Evolutionary conservation across 2,888 invertebrate species (phyloP).

Genomic region (Sesamia inferens): DNA sequence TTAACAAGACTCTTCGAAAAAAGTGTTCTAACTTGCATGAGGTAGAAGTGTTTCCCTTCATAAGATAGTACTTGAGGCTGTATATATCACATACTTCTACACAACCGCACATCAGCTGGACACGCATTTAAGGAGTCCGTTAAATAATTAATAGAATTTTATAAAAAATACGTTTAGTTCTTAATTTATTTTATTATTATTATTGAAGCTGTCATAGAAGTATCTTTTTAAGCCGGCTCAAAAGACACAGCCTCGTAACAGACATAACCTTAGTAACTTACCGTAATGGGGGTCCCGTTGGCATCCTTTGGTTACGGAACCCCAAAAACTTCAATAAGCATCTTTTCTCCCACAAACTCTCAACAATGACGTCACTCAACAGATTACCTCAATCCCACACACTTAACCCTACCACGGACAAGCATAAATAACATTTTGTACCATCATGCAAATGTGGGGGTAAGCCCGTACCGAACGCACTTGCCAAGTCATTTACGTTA

Average conservation of each 20-base stretch:
- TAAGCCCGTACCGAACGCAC: conserved; percentile 59
- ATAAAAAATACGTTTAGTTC: neutral
- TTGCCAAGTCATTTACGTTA: conserved; percentile 57
- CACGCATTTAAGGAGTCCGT: neutral
- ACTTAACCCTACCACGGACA: conserved; percentile 39
- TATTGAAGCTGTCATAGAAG: neutral
- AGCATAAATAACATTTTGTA: conserved; percentile 58
- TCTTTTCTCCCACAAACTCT: neutral
- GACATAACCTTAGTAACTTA: neutral
- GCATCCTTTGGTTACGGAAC: neutral
- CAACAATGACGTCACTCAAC: conserved; percentile 17
- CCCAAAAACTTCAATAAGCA: neutral
- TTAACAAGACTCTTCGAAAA: too few species aligned
- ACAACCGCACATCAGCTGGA: neutral
- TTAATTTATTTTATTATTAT: neutral
- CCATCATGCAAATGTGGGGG: conserved; percentile 61
- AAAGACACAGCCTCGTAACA: neutral
- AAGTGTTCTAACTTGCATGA: neutral
- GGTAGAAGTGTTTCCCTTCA: too few species aligned
- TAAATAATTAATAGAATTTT: neutral
- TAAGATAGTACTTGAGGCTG: neutral
- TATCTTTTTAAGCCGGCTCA: neutral
- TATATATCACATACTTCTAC: neutral
- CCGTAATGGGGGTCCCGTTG: neutral
- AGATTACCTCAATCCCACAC: conserved; percentile 44